Conservation (phyloP, 2,888 invertebrate genomes). For the Drosophila koepferae region DNA sequence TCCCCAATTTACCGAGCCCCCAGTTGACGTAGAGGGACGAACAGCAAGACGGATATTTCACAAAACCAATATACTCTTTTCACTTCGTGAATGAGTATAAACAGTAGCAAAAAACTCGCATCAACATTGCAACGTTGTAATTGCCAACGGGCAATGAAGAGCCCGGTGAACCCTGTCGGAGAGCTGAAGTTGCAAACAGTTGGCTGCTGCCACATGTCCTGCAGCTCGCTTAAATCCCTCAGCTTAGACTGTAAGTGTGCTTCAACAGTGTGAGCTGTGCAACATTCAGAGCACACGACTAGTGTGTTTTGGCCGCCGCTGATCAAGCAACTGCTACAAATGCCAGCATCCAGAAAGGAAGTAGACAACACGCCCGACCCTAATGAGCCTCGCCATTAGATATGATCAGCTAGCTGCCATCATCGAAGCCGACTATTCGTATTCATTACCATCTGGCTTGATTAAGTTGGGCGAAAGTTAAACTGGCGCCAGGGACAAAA, state of each 20-base stretch:
- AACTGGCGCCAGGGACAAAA: slow-evolving; percentile 48
- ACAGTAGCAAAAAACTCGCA: slow-evolving; percentile 40
- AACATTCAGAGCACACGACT: slow-evolving; percentile 46
- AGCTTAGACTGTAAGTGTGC: slow-evolving; percentile 27
- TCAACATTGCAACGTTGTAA: slow-evolving; percentile 78
- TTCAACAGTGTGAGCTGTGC: slow-evolving; percentile 45
- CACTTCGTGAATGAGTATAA: too few species aligned
- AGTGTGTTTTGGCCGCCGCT: slow-evolving; percentile 30
- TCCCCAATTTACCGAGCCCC: too few species aligned
- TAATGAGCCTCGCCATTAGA: background rate
- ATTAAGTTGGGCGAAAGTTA: slow-evolving; percentile 62
- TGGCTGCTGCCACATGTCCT: slow-evolving; percentile 61
- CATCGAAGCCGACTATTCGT: slow-evolving; percentile 34
- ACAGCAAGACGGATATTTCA: too few species aligned
- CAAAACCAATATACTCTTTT: too few species aligned
- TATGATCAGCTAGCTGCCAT: background rate
- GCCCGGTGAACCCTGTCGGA: slow-evolving; percentile 22
- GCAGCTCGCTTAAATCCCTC: slow-evolving; percentile 51
- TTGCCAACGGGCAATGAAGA: slow-evolving; percentile 67
- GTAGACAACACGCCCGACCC: background rate
- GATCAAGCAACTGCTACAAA: slow-evolving; percentile 59
- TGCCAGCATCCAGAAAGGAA: slow-evolving; percentile 6
- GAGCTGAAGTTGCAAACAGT: slow-evolving; percentile 45
- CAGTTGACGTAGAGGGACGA: too few species aligned
- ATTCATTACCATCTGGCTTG: slow-evolving; percentile 68